phyloP scores from a whole-genome alignment of 2,113 vertebrate genomes.

The Cariama cristata region DNA sequence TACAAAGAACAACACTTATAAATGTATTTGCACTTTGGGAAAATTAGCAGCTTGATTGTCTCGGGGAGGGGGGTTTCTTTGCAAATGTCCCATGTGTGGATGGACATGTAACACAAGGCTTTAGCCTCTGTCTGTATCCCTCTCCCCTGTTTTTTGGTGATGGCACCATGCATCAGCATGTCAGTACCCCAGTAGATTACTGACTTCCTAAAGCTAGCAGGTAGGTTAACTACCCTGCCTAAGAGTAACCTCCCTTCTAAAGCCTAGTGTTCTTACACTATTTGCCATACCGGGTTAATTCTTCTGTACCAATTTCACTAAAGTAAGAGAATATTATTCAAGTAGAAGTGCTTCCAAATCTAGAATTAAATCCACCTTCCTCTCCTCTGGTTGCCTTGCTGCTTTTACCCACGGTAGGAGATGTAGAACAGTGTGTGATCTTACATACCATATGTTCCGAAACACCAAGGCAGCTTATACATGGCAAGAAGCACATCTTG shows the following conservation, averaged over 20 bases:
- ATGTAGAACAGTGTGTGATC: neutral
- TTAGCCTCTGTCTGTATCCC: neutral
- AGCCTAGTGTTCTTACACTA: neutral
- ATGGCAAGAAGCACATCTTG: neutral
- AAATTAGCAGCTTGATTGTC: neutral
- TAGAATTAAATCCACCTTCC: neutral
- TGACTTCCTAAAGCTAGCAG: neutral
- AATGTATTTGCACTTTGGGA: neutral
- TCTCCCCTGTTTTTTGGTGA: neutral
- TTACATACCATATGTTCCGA: neutral
- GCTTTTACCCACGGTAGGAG: neutral
- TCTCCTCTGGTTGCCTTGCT: neutral
- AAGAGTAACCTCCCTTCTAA: neutral
- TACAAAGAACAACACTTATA: neutral
- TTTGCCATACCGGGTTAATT: neutral
- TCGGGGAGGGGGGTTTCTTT: neutral
- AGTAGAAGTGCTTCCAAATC: neutral
- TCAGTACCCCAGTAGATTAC: neutral
- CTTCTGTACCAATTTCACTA: neutral
- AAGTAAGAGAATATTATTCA: neutral
- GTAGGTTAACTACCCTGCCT: neutral
- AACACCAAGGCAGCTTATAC: neutral
- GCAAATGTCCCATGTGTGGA: neutral
- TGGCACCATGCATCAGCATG: fast-evolving
- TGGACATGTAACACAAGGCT: neutral